Base-by-base conservation (phyloP, 2,113 vertebrate genomes). In the Himantopus leucocephalus region DNA sequence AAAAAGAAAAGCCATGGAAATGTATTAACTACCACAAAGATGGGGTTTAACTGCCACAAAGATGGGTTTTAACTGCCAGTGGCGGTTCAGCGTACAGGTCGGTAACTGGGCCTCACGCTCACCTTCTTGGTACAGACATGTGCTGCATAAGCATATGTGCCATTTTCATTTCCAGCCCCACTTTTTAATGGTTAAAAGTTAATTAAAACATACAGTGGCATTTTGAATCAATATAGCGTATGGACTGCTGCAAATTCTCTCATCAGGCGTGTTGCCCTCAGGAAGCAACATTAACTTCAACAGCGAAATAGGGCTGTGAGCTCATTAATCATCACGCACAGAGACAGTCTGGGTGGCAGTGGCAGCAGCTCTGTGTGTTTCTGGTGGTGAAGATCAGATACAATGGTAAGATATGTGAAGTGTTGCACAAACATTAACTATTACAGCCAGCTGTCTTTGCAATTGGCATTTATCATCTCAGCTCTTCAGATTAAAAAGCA, bases 261-360 rank as follows among this genome's bases (percentile, higher is more conserved):
- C 97, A 91, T 97, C 97, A 97, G 91, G 97, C 87, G 1, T 85
- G 81, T 96, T 96, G 93, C 94, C 96, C 94, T 97, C 93, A 97
- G 96, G 95, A 97, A 97, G 96, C 93, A 96, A 74, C 93, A 96
- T 97, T 97, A 96, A 97, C 94, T 97, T 96, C 95, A 94, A 95
- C 96, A 97, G 94, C 93, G 95, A 97, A 97, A 90, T 81, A 85
- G 74, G 93, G 89, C 95, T 97, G 94, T 77, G 91, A 94, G 96
- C 93, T 97, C 95, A 96, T 97, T 97, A 97, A 97, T 97, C 95
- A 97, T 95, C 95, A 80, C 1, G 2, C 92, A 95, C 59, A 76
- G 92, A 96, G 91, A 79, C 83, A 82, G 94, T 43, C 89, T 91
- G 92, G 93, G 84, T 90, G 93, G 83, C 92, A 84, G 95, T 48